Percentiles rank a stretch among this genome's conserved stretches.
Evolutionary conservation across 2,113 vertebrate genomes (phyloP).

Genomic region (Toxotes jaculatrix): DNA sequence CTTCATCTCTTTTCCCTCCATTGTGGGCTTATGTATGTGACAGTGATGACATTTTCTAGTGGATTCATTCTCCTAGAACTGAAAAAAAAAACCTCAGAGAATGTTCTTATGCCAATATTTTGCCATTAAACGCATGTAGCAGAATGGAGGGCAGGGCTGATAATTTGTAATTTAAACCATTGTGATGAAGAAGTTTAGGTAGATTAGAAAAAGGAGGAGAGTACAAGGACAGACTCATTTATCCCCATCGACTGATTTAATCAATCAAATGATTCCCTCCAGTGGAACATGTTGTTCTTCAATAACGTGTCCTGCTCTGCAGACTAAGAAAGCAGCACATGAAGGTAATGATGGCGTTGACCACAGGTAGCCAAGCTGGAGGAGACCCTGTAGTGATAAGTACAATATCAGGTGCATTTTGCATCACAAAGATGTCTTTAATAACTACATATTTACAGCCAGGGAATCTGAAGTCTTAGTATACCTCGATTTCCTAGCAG

Average conservation of each 20-base stretch:
- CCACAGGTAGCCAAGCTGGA: neutral
- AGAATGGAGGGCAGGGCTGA: conserved; percentile 1
- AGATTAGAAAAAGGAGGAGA: conserved; percentile 6
- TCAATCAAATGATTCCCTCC: conserved; percentile 33
- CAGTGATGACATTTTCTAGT: neutral
- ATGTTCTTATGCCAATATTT: neutral
- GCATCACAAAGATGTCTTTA: neutral
- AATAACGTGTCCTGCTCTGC: conserved; percentile 10
- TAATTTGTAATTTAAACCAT: conserved; percentile 3
- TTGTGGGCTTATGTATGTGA: neutral
- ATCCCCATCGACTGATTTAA: conserved; percentile 1
- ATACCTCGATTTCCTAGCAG: neutral
- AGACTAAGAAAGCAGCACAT: neutral
- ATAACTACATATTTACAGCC: neutral
- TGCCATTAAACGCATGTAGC: conserved; percentile 15
- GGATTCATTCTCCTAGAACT: neutral
- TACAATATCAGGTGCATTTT: neutral
- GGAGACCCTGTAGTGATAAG: neutral
- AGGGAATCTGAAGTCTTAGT: neutral
- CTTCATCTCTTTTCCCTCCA: conserved; percentile 6
- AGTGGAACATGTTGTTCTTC: conserved; percentile 33
- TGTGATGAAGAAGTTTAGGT: neutral
- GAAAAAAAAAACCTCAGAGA: neutral
- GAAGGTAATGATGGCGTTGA: neutral
- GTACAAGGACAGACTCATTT: neutral